These are phyloP conservation scores for Camponotus vicinus DNA, from an alignment of 1,140 invertebrate species.

Conservation along the genomic window DNA sequence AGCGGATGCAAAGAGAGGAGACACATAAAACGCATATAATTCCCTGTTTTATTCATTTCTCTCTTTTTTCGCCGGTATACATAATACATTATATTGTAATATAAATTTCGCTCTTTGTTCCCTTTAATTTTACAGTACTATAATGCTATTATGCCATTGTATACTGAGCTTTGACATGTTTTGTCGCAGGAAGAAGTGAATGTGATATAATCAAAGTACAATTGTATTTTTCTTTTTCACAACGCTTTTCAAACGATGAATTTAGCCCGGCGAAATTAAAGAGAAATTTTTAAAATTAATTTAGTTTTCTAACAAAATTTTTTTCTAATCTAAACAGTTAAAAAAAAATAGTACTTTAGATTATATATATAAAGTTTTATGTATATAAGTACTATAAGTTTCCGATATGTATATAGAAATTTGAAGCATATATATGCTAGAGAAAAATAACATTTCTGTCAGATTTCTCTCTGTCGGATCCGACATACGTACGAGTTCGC, in stretches of 20 bases:
- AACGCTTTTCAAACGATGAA: neutral
- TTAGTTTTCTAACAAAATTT: no score
- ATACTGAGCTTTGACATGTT: neutral
- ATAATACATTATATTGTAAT: conserved; percentile 3
- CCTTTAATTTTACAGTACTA: neutral
- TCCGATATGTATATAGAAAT: conserved; percentile 21
- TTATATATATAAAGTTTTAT: no score
- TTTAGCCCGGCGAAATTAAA: no score
- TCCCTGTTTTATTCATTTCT: neutral
- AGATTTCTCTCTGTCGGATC: conserved; percentile 26
- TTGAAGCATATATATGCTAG: neutral
- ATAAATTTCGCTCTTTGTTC: neutral
- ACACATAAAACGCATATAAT: neutral
- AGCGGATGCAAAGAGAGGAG: neutral
- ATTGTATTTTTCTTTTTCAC: neutral
- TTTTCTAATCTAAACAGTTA: neutral
- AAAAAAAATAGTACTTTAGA: neutral
- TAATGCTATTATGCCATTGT: neutral
- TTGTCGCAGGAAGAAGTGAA: neutral
- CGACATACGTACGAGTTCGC: conserved; percentile 39
- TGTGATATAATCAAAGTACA: neutral
- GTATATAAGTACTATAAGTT: neutral
- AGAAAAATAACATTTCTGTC: conserved; percentile 29
- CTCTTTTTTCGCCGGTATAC: neutral
- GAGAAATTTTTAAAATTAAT: no score